Conservation (phyloP, 2,888 invertebrate genomes). For the Troides oblongomaculatus region DNA sequence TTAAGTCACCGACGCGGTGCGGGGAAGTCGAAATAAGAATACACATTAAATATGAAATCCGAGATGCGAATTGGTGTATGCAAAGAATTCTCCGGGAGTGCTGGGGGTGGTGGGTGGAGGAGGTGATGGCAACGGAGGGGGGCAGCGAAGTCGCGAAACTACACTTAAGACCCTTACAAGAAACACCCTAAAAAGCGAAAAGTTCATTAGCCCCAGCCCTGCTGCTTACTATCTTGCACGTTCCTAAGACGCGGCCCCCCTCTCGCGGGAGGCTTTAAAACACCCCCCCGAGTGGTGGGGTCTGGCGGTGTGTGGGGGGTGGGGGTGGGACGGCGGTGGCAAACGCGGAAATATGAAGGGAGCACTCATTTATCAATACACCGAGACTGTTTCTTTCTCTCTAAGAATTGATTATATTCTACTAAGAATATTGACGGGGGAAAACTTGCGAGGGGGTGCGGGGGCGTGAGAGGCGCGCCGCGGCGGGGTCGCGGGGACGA, state of each 20-base stretch:
- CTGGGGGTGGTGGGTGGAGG: no score
- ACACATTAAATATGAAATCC: no score
- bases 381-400: constrained; percentile 76
- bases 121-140: no score
- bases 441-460: constrained; percentile 37
- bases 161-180: constrained; percentile 42
- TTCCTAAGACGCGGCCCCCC: constrained; percentile 67
- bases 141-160: constrained; percentile 34
- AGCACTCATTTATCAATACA: constrained; percentile 79
- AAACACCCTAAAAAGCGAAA: constrained; percentile 58
- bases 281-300: no score
- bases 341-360: constrained; percentile 78
- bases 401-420: constrained; percentile 79
- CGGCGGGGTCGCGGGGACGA: constrained; percentile 21
- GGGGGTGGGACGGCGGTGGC: constrained; percentile 26
- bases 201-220: constrained; percentile 79
- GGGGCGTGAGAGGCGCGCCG: constrained; percentile 31
- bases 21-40: no score
- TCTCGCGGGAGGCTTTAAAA: no score
- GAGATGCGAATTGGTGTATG: no score
- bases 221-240: constrained; percentile 76
- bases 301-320: no score
- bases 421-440: constrained; percentile 76
- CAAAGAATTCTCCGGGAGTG: no score
- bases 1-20: no score